Evolutionary conservation across 2,797 vertebrate species (phyloP).

Genomic region (Gila robusta): DNA sequence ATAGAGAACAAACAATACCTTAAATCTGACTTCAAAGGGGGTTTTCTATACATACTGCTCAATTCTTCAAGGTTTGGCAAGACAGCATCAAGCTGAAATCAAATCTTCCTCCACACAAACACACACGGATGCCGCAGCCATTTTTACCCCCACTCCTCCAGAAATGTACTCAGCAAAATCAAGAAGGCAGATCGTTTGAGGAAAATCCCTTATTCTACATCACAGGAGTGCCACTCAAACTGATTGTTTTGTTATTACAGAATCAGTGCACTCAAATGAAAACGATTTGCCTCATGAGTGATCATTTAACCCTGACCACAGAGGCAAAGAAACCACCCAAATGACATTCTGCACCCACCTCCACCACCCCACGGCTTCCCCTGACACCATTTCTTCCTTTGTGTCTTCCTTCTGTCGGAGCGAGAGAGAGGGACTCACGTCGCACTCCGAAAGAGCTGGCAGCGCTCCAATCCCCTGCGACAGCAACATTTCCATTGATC

Average conservation of each 20-base stretch:
- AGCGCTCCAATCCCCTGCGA: conserved; percentile 54
- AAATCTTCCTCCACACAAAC: background rate
- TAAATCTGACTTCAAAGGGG: background rate
- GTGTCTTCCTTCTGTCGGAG: conserved; percentile 18
- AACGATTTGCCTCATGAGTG: background rate
- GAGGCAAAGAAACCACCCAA: conserved; percentile 24
- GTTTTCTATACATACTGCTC: background rate
- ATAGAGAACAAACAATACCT: background rate
- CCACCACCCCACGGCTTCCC: conserved; percentile 5
- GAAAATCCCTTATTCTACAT: background rate
- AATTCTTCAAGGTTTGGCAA: background rate
- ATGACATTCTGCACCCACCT: conserved; percentile 22
- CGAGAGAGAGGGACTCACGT: background rate
- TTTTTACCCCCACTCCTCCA: background rate
- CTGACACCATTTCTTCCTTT: conserved; percentile 24
- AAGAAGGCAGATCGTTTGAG: background rate
- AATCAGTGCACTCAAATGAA: background rate
- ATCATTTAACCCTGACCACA: conserved; percentile 26
- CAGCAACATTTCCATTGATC: conserved; percentile 66
- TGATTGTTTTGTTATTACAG: conserved; percentile 17
- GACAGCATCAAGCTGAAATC: conserved; percentile 16
- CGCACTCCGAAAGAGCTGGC: conserved; percentile 46
- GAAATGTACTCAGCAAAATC: conserved; percentile 31
- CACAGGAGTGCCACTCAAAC: background rate
- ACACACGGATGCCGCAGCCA: background rate